These are phyloP conservation scores for Pygoscelis adeliae DNA, from an alignment of 2,113 vertebrate species.

Conservation along the genomic window DNA sequence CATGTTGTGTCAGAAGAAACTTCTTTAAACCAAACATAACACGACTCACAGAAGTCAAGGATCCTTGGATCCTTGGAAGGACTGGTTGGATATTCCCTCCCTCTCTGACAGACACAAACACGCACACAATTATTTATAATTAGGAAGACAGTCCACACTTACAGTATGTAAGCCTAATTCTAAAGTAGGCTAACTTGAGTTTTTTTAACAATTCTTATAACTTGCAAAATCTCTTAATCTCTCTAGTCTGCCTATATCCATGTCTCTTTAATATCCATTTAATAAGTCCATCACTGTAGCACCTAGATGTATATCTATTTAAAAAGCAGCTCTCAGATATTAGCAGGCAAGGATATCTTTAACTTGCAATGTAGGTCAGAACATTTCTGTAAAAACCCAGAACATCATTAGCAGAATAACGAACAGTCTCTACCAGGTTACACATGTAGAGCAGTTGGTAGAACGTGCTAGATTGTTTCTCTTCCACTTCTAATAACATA, in stretches of 20 bases:
- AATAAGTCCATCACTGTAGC: not conserved
- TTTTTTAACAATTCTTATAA: conserved; percentile 19
- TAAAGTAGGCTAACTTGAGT: not conserved
- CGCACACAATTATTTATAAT: not conserved
- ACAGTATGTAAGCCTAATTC: not conserved
- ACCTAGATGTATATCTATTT: conserved; percentile 9
- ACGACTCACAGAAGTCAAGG: not conserved
- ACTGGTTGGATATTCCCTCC: not conserved
- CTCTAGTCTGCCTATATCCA: not conserved
- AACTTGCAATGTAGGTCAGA: not conserved
- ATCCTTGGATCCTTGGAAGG: not conserved
- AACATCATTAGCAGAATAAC: not conserved
- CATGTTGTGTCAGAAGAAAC: not conserved
- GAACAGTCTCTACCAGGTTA: not conserved
- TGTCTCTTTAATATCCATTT: not conserved
- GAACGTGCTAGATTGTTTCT: not conserved
- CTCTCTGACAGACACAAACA: not conserved
- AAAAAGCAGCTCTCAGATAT: conserved; percentile 5
- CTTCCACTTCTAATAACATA: not conserved
- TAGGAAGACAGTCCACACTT: not conserved
- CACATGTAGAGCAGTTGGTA: not conserved
- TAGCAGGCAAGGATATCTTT: not conserved
- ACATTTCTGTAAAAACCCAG: not conserved
- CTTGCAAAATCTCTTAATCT: not conserved
- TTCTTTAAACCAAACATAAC: not conserved